These are phyloP conservation scores for Spea hammondii DNA, from an alignment of 2,797 vertebrate genomes.

Conservation along the genomic window DNA sequence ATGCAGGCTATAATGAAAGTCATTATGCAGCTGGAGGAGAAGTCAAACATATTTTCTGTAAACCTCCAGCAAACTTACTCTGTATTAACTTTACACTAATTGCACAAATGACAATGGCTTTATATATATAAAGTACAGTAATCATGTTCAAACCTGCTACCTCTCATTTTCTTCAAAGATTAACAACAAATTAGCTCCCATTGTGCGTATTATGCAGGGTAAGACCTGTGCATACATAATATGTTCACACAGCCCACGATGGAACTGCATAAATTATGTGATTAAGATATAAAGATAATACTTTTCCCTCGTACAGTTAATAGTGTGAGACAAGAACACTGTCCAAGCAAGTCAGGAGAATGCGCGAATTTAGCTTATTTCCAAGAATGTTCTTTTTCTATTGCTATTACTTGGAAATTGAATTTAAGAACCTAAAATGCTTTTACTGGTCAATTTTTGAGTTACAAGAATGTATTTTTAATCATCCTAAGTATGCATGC, in stretches of 20 bases:
- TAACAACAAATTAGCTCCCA: not conserved
- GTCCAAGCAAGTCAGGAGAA: not conserved
- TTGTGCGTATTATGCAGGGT: not conserved
- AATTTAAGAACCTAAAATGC: not conserved
- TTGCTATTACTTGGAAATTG: not conserved
- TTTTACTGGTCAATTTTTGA: not conserved
- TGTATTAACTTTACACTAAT: too few relatives aligned
- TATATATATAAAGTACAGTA: not conserved
- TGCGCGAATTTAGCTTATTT: not conserved
- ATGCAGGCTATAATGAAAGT: too few relatives aligned
- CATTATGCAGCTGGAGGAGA: too few relatives aligned
- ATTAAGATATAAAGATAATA: constrained; percentile 25
- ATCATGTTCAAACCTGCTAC: constrained; percentile 1
- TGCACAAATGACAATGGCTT: not conserved
- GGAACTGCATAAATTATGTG: constrained; percentile 16
- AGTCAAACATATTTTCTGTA: too few relatives aligned
- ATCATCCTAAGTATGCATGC: too few relatives aligned
- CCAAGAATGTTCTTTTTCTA: not conserved
- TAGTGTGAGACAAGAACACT: not conserved
- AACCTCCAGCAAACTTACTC: too few relatives aligned
- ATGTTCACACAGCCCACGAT: not conserved
- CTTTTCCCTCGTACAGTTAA: not conserved
- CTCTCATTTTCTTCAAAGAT: not conserved
- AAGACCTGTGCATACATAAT: not conserved
- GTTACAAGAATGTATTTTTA: too few relatives aligned